A percentile compares a stretch with the other conserved stretches of the same genome.
These are phyloP conservation scores for Zootoca vivipara DNA, from an alignment of 2,113 vertebrate species.

Conservation along the genomic window DNA sequence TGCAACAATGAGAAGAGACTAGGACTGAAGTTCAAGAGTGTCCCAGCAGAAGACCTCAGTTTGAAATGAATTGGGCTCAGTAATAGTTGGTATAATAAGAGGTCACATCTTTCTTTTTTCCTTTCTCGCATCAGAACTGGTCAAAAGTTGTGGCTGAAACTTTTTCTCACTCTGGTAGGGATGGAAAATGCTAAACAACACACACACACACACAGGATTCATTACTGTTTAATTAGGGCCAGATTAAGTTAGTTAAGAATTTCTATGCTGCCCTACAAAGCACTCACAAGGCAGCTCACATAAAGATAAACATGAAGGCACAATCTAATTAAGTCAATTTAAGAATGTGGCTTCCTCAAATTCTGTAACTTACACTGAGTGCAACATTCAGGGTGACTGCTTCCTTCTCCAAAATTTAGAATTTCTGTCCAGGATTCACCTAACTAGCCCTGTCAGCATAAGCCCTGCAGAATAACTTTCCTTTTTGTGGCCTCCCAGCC, in stretches of 20 bases:
- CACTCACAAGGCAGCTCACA: background rate
- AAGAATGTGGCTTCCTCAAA: background rate
- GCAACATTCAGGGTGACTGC: background rate
- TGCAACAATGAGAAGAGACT: background rate
- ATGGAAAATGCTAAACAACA: background rate
- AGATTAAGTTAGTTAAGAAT: background rate
- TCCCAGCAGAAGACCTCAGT: background rate
- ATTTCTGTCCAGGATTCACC: background rate
- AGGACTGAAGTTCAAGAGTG: background rate
- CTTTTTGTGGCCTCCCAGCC: too few species aligned
- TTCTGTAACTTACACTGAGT: background rate
- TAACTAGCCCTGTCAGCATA: too few species aligned
- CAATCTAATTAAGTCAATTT: background rate
- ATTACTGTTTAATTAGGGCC: background rate
- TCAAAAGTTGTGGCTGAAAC: background rate
- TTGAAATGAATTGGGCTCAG: background rate
- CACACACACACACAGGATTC: background rate
- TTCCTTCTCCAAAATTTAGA: background rate
- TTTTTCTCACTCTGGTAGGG: background rate
- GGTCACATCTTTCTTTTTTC: background rate
- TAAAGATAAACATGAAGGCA: background rate
- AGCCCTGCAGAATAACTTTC: too few species aligned
- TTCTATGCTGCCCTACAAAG: background rate
- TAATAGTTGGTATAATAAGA: background rate
- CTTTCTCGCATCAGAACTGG: background rate